Conservation (phyloP, 2,888 invertebrate species). For the Coelopa pilipes region DNA sequence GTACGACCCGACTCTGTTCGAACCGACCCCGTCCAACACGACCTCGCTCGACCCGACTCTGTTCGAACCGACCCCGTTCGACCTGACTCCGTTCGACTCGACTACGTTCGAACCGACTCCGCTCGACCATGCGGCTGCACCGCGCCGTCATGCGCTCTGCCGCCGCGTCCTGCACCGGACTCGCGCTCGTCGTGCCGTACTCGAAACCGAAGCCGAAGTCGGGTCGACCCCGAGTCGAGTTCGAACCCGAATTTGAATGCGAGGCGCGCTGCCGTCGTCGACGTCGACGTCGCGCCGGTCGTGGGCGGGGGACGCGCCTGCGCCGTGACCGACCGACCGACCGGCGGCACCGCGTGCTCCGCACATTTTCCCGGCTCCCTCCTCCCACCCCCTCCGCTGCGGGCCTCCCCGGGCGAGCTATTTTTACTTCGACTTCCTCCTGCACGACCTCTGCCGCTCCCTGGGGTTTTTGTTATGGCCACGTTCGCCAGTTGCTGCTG, state of each 20-base stretch:
- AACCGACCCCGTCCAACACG: neutral
- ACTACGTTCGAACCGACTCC: neutral
- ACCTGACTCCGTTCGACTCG: neutral
- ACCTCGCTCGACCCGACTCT: neutral
- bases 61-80: neutral
- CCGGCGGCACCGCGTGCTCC: slow-evolving; percentile 29
- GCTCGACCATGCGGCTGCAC: neutral
- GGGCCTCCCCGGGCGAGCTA: too few species aligned
- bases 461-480: slow-evolving; percentile 35
- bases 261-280: neutral
- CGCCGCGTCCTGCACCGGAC: neutral
- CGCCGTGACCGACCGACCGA: slow-evolving; percentile 1
- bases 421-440: neutral
- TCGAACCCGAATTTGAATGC: neutral
- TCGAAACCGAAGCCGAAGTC: too few species aligned
- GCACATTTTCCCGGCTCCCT: slow-evolving; percentile 24
- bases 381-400: slow-evolving; percentile 4
- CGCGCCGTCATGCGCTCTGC: slow-evolving; percentile 17
- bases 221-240: too few species aligned
- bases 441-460: neutral
- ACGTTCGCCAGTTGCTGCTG: slow-evolving; percentile 14
- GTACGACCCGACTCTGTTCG: neutral
- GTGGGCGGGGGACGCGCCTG: slow-evolving; percentile 19
- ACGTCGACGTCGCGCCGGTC: neutral
- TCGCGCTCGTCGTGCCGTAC: neutral